Evolutionary conservation across 2,888 invertebrate genomes (phyloP).

Genomic region (Lissocephala sabroskyi): DNA sequence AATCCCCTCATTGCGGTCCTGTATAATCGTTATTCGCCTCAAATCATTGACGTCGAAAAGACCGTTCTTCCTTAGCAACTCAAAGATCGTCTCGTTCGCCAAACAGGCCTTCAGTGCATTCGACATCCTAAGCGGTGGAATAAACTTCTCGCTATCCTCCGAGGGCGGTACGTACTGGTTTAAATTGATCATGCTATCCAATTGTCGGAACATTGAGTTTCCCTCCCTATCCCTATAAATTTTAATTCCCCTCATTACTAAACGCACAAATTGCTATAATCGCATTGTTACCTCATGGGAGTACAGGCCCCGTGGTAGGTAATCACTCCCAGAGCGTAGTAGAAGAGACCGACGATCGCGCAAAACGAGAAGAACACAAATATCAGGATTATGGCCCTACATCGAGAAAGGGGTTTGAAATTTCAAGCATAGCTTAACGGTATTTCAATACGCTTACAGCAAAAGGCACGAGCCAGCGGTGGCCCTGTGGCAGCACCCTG

Average conservation of each 20-base stretch:
- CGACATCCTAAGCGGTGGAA: conserved; percentile 22
- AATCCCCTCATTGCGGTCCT: neutral
- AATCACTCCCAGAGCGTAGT: conserved; percentile 80
- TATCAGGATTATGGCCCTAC: conserved; percentile 83
- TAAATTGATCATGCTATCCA: conserved; percentile 22
- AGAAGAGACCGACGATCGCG: conserved; percentile 77
- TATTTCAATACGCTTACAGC: conserved; percentile 75
- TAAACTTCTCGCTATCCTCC: neutral
- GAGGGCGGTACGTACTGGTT: conserved; percentile 5
- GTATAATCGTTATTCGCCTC: neutral
- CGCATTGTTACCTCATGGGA: conserved; percentile 77
- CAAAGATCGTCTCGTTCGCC: conserved; percentile 28
- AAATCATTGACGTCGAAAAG: conserved; percentile 19
- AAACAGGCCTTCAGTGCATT: conserved; percentile 21
- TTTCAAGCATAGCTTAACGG: too few species aligned
- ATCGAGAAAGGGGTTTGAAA: too few species aligned
- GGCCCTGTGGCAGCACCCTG: conserved; percentile 89
- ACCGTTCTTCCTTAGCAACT: conserved; percentile 5
- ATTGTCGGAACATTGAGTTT: conserved; percentile 23
- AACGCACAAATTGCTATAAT: too few species aligned
- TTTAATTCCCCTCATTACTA: too few species aligned
- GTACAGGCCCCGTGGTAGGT: conserved; percentile 83
- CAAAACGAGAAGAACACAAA: conserved; percentile 82
- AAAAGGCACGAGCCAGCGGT: conserved; percentile 87
- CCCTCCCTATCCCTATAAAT: conserved; percentile 5